Percentiles rank a stretch among this genome's conserved stretches.
Conservation (phyloP, 1,140 invertebrate species). For the Heliconius eleuchia region DNA sequence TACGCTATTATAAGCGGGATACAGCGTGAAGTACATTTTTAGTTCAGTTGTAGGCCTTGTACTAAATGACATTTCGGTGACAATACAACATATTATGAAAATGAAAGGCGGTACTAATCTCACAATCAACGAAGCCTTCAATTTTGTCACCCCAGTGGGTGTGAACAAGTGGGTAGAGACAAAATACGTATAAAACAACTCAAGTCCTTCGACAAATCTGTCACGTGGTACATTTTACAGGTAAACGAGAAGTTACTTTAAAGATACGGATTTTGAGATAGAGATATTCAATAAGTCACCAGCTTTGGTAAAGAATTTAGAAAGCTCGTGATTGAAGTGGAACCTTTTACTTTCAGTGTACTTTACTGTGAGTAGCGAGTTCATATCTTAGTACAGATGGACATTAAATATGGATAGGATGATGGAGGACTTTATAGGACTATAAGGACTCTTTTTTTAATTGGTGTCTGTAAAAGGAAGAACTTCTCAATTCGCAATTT, state of each 20-base stretch:
- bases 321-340: background rate
- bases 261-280: background rate
- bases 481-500: too few species aligned
- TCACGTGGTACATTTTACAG: background rate
- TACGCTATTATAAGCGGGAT: too few species aligned
- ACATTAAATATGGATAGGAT: too few species aligned
- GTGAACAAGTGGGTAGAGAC: background rate
- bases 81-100: background rate
- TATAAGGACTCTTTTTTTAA: too few species aligned
- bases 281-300: background rate
- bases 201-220: background rate
- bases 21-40: too few species aligned
- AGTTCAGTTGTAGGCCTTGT: background rate
- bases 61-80: background rate
- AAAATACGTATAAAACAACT: slow-evolving; percentile 1
- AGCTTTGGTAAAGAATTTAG: background rate
- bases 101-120: background rate
- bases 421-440: too few species aligned
- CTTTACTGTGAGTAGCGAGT: background rate
- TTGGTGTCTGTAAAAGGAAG: too few species aligned
- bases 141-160: background rate
- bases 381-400: too few species aligned
- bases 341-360: background rate
- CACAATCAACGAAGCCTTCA: background rate
- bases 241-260: background rate